phyloP scores from a whole-genome alignment of 2,113 vertebrate genomes.

The Gnathonemus longibarbis region DNA sequence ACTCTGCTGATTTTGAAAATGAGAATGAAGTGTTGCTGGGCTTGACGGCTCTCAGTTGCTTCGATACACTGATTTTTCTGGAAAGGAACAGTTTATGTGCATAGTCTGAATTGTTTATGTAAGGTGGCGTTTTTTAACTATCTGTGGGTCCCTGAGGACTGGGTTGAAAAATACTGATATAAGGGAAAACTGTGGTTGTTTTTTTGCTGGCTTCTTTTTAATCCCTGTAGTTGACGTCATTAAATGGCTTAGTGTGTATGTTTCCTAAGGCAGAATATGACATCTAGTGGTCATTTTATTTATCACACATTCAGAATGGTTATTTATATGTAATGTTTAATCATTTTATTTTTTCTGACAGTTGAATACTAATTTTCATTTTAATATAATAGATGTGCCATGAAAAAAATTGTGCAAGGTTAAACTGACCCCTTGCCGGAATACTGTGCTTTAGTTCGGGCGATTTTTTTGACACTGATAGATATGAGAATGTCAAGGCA shows the following conservation, averaged over 20 bases:
- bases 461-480: neutral
- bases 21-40: slow-evolving; percentile 78
- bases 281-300: slow-evolving; percentile 12
- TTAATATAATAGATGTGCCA: neutral
- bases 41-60: slow-evolving; percentile 74
- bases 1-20: fast-evolving
- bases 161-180: neutral
- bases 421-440: neutral
- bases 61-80: slow-evolving; percentile 68
- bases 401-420: neutral
- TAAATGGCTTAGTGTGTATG: neutral
- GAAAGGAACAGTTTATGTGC: slow-evolving; percentile 31
- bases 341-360: neutral
- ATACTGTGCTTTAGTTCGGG: neutral
- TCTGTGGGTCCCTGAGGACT: neutral
- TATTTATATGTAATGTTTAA: neutral
- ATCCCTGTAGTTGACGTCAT: neutral
- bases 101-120: neutral
- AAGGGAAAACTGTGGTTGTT: neutral
- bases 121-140: neutral
- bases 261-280: neutral
- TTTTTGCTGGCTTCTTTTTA: neutral
- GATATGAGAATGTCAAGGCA: neutral
- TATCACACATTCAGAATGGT: neutral
- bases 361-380: neutral